Conservation (phyloP, 1,140 invertebrate genomes). For the Potamilus streckersoni region DNA sequence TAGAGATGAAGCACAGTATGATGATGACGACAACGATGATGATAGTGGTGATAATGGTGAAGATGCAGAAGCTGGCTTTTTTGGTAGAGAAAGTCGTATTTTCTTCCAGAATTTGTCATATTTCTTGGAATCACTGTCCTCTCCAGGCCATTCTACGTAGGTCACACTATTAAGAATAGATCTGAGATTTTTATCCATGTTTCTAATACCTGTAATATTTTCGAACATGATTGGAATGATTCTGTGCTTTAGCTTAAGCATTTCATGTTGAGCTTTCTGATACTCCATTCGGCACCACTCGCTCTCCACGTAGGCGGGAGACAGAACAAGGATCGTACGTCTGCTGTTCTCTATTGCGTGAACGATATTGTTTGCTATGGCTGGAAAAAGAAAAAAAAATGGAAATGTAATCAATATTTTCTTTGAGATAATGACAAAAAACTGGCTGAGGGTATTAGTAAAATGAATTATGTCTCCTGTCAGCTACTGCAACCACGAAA, state of each 20-base stretch:
- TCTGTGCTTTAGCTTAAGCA: conserved; percentile 60
- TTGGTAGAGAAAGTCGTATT: conserved; percentile 54
- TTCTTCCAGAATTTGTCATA: conserved; percentile 54
- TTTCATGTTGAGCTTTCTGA: conserved; percentile 63
- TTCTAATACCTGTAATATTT: conserved; percentile 41
- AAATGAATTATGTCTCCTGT: no score
- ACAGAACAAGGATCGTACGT: conserved; percentile 59
- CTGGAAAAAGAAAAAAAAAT: conserved; percentile 39
- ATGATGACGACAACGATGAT: background rate
- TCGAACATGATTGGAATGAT: conserved; percentile 61
- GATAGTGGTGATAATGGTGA: conserved; percentile 3
- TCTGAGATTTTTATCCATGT: conserved; percentile 51
- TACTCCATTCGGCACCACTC: conserved; percentile 64
- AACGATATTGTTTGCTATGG: conserved; percentile 65
- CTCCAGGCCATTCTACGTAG: conserved; percentile 57
- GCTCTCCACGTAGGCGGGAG: conserved; percentile 55
- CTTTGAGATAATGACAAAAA: no score
- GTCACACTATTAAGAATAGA: conserved; percentile 58
- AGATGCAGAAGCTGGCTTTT: conserved; percentile 34
- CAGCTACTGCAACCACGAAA: no score
- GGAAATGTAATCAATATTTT: background rate
- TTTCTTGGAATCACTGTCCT: conserved; percentile 39
- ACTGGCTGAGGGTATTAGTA: no score
- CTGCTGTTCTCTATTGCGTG: conserved; percentile 58
- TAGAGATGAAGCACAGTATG: background rate